Conservation (phyloP, 1,140 invertebrate genomes). For the Ruditapes philippinarum region DNA sequence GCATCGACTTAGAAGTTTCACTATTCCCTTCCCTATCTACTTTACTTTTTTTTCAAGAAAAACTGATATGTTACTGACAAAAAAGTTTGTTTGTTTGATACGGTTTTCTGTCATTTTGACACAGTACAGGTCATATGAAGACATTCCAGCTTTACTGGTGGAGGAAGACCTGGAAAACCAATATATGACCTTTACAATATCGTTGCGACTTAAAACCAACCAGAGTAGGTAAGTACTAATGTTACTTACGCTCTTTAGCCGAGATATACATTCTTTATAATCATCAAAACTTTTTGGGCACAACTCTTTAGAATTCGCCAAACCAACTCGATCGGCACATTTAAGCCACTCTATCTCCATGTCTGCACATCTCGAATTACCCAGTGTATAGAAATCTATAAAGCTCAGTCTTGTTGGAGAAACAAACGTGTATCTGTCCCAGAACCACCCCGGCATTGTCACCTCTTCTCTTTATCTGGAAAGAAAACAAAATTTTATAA, state of each 20-base stretch:
- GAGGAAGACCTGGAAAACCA: too few species aligned
- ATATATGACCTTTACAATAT: too few species aligned
- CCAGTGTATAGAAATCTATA: neutral
- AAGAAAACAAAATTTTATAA: neutral
- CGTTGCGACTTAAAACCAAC: too few species aligned
- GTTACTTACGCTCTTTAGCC: conserved; percentile 42
- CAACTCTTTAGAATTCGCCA: conserved; percentile 35
- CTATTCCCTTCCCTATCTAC: too few species aligned
- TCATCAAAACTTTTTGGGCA: conserved; percentile 56
- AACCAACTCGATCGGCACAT: conserved; percentile 60
- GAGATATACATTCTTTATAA: conserved; percentile 41
- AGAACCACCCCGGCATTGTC: neutral
- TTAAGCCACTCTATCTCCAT: conserved; percentile 48
- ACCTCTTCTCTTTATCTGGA: neutral
- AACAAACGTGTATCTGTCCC: neutral
- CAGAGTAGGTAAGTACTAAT: too few species aligned
- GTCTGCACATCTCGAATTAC: conserved; percentile 6
- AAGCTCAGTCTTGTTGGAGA: neutral
- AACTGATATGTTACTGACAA: too few species aligned
- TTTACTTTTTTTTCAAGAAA: too few species aligned
- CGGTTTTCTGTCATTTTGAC: too few species aligned
- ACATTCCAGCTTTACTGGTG: too few species aligned
- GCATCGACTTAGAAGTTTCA: too few species aligned
- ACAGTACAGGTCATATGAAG: too few species aligned
- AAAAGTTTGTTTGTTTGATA: too few species aligned